Evolutionary conservation across 1,140 invertebrate species (phyloP), one percentile per base, ranked within the genome.

Genomic region (Oncopeltus fasciatus): DNA sequence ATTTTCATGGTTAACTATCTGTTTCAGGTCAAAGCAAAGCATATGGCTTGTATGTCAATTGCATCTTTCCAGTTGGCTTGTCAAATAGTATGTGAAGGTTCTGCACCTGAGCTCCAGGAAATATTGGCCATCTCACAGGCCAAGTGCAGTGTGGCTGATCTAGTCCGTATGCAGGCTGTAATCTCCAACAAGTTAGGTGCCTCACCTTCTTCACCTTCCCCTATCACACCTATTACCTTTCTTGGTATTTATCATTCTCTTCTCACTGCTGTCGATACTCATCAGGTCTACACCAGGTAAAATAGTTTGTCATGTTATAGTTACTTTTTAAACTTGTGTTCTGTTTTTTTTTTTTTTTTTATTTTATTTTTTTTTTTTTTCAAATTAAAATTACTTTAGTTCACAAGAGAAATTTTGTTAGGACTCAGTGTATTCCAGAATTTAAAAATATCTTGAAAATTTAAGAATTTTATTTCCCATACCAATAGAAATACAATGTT

Each of bases 131-230:
- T 83, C 60, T 81, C 78, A 0, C 80, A 87, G 72, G 85, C 83
- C 68, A 84, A 85, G 70, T 88, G 86, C 73, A 87, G 84, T 44
- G 77, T 79, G 44, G 81, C 84, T 66, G 86, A 87, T 74, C 76
- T 87, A 60, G 75, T 76, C 27, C 81, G 86, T 61, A 88, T 88
- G 85, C 83, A 85, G 33, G 79, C 77, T 38, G 80, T 87, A 46
- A 81, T 88, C 67, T 74, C 72, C 27, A 80, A 81, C 71, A 88
- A 88, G 72, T 76, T 88, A 68, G 81, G 81, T 66, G 78, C 81
- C 64, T 76, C 78, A 64, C 76, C 79, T 20, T 75, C 76, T 24
- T 73, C 74, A 63, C 74, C 76, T 65, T 81, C 76, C 1, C 81
- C 76, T 1, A 74, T 84, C 43, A 86, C 83, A 12, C 72, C 82